Base-by-base conservation (phyloP, 2,797 vertebrate species). In the Dicrostonyx torquatus region DNA sequence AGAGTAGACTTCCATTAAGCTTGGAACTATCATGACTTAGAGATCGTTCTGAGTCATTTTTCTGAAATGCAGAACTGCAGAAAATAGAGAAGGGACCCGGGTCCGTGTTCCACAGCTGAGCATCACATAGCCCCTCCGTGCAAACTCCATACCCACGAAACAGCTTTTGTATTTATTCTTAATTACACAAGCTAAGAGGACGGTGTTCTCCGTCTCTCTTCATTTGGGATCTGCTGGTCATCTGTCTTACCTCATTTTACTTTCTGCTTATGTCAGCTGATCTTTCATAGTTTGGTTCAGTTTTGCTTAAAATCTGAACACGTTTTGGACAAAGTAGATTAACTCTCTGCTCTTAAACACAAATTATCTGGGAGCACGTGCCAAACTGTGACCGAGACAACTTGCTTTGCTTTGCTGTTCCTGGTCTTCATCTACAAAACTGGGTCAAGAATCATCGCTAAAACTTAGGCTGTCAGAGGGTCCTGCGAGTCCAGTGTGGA, bases 351-450 rank as follows among this genome's bases (percentile, higher is more conserved):
- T 87, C 72, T 37, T 80, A n/a, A 93, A 50, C 31, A 84, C 15
- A 79, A 40, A 37, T 12, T 66, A 26, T 68, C 26, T 76, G 79
- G 26, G n/a, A 55, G 34, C 53, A 77, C 60, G 83, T 45, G 20
- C 60, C 58, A 58, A 24, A 87, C 88, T 92, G 45, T 66, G 60
- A 77, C 76, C 75, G 18, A 77, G 87, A 17, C 6, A 55, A 26
- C 89, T 77, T 84, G 45, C 3, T 90, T 76, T 64, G 45, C 4
- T 87, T 26, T 37, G 5, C 64, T 29, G 24, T 55, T 86, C 31
- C 50, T 70, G 48, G 70, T 66, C 45, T 90, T 90, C 76, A 66
- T 88, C 14, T 91, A 87, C 79, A 90, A 92, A 87, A 93, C 92
- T 55, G 37, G 22, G 37, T 55, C 45, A 70, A 24, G 93, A 91